Percentiles rank a stretch among this genome's conserved stretches.
Conservation (phyloP, 1,140 invertebrate species). For the silkworm (Bombyx mori) region ASM3026992v2 NC_085122.1:989001-989500, state of each 20-base stretch:
- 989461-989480: too few species aligned
- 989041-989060: slow-evolving; percentile 3
- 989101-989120: slow-evolving; percentile 81
- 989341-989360: too few species aligned
- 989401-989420: too few species aligned
- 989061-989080: slow-evolving; percentile 79
- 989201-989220: slow-evolving; percentile 74
- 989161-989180: slow-evolving; percentile 80
- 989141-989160: slow-evolving; percentile 77
- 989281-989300: slow-evolving; percentile 90
- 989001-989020: too few species aligned
- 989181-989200: slow-evolving; percentile 73
- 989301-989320: slow-evolving; percentile 17
- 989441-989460: too few species aligned
- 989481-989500: too few species aligned
- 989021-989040: too few species aligned
- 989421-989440: too few species aligned
- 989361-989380: too few species aligned
- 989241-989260: slow-evolving; percentile 72
- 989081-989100: slow-evolving; percentile 81
- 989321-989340: too few species aligned
- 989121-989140: slow-evolving; percentile 79
- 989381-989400: too few species aligned
- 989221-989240: slow-evolving; percentile 65
- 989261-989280: slow-evolving; percentile 80